phyloP scores from a whole-genome alignment of 2,797 vertebrate species.

The Smutsia gigantea region DNA sequence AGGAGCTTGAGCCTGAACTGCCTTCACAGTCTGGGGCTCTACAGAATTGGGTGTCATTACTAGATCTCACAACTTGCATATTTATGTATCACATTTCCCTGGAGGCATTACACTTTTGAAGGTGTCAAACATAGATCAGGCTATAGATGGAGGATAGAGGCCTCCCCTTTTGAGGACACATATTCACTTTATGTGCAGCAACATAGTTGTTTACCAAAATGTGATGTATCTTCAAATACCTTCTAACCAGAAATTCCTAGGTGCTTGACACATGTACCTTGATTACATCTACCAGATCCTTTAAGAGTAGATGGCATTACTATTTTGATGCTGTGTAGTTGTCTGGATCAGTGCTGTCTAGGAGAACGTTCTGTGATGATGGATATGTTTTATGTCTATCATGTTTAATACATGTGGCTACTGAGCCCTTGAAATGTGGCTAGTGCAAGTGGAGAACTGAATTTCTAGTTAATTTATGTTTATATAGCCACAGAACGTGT shows the following conservation, averaged over 20 bases:
- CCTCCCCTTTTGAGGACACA: background rate
- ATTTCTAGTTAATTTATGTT: background rate
- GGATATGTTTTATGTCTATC: background rate
- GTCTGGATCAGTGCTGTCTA: background rate
- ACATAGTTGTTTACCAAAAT: background rate
- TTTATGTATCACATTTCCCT: background rate
- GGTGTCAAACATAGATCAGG: conserved; percentile 32
- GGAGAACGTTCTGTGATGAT: background rate
- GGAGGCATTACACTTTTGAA: background rate
- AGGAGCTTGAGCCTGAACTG: background rate
- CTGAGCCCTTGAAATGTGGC: background rate
- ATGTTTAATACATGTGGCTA: background rate
- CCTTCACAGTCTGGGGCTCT: conserved; percentile 29
- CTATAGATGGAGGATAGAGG: background rate
- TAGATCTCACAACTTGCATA: background rate
- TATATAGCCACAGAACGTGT: too few species aligned
- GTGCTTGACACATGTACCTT: background rate
- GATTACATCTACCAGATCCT: background rate
- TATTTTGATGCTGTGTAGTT: background rate
- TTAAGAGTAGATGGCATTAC: background rate
- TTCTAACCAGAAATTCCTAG: background rate
- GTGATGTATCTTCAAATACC: background rate
- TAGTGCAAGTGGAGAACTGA: background rate
- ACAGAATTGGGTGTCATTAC: background rate
- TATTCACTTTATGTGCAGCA: background rate